Conservation (phyloP, 2,797 vertebrate genomes). For the Spinus olivaceus region DNA sequence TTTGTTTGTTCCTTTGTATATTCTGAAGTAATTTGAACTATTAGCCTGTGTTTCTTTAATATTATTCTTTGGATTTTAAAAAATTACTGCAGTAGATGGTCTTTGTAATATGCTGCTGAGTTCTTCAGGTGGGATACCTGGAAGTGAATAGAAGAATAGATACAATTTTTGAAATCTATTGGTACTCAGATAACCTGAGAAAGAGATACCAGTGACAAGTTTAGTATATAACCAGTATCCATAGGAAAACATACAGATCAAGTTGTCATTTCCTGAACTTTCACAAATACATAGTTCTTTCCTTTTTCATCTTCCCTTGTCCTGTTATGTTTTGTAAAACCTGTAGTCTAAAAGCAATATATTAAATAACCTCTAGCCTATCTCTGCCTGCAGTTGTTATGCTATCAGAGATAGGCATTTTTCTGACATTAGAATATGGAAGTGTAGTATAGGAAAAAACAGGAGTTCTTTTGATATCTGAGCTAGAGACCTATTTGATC, state of each 20-base stretch:
- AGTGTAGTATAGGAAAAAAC: background rate
- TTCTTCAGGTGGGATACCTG: background rate
- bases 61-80: background rate
- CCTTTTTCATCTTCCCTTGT: background rate
- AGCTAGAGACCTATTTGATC: background rate
- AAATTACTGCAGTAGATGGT: background rate
- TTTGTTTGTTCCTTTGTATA: background rate
- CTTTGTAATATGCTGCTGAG: background rate
- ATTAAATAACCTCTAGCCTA: background rate
- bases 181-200: background rate
- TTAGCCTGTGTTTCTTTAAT: background rate
- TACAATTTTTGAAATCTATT: background rate
- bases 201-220: background rate
- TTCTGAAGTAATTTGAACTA: background rate
- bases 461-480: background rate
- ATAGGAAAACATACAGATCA: background rate
- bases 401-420: fast-evolving
- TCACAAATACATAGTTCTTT: background rate
- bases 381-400: background rate
- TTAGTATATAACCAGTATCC: background rate
- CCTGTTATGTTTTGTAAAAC: background rate
- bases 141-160: background rate
- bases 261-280: background rate
- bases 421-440: background rate
- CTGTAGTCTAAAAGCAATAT: background rate